Conservation (phyloP, 2,797 vertebrate species). For the Staurois parvus region DNA sequence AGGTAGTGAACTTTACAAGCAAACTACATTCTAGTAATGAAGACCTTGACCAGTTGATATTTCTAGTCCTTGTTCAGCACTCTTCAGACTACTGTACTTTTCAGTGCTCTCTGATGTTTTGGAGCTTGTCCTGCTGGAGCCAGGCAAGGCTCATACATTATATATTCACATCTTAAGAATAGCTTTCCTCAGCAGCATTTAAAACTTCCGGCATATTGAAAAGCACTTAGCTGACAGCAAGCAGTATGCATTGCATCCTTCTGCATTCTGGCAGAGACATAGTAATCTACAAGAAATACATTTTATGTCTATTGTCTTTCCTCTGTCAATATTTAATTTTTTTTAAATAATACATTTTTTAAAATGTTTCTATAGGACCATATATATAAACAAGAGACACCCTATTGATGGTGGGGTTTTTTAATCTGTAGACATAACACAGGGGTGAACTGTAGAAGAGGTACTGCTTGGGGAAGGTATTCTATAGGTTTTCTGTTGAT, state of each 20-base stretch:
- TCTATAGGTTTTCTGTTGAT: no score
- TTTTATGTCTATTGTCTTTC: not conserved
- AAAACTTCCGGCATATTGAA: conserved; percentile 44
- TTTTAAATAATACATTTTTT: no score
- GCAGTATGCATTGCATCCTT: not conserved
- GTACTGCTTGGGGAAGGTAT: no score
- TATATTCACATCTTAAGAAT: conserved; percentile 45
- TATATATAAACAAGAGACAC: no score
- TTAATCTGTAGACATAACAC: no score
- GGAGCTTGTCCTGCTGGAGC: conserved; percentile 1
- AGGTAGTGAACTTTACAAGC: no score
- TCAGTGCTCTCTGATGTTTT: not conserved
- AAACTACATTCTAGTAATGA: not conserved
- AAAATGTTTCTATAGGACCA: no score
- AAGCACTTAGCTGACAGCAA: conserved; percentile 2
- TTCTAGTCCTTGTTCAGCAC: not conserved
- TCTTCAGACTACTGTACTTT: not conserved
- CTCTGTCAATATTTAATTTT: not conserved
- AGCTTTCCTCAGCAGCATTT: conserved; percentile 30
- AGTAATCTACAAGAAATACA: not conserved
- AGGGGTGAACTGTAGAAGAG: no score
- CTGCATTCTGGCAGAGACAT: not conserved
- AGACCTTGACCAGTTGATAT: not conserved
- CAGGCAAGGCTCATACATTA: conserved; percentile 48
- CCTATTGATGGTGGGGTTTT: no score